Conservation (phyloP, 2,888 invertebrate genomes). For the Tolmerus cingulatus region DNA sequence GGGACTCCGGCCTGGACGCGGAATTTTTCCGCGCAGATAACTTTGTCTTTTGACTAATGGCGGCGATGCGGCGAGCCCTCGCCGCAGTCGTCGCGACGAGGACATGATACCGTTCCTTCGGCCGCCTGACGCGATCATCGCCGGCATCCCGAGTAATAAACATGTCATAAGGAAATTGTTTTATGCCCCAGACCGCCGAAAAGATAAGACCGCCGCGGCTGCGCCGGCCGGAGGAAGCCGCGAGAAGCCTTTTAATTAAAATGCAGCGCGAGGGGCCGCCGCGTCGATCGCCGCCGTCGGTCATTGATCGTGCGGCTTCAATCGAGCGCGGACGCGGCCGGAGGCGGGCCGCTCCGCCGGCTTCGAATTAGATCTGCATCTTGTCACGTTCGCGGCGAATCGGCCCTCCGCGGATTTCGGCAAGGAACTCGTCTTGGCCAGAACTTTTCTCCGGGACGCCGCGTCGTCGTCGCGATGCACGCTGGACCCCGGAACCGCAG, state of each 20-base stretch:
- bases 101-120: neutral
- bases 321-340: neutral
- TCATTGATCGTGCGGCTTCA: conserved; percentile 29
- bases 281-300: conserved; percentile 12
- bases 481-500: neutral
- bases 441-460: neutral
- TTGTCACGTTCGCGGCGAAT: conserved; percentile 2
- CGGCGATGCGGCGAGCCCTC: neutral
- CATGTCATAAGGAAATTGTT: conserved; percentile 37
- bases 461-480: neutral
- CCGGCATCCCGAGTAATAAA: conserved; percentile 31
- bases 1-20: neutral
- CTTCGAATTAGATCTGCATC: conserved; percentile 23
- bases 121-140: neutral
- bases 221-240: neutral
- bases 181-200: conserved; percentile 33
- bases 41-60: neutral
- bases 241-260: conserved; percentile 29
- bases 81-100: neutral
- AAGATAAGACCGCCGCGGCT: conserved; percentile 23
- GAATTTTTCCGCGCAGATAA: neutral
- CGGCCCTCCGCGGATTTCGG: neutral
- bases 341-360: neutral
- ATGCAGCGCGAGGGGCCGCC: neutral
- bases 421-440: neutral